Conservation (phyloP, 2,113 vertebrate species). For the Elaphurus davidianus region DNA sequence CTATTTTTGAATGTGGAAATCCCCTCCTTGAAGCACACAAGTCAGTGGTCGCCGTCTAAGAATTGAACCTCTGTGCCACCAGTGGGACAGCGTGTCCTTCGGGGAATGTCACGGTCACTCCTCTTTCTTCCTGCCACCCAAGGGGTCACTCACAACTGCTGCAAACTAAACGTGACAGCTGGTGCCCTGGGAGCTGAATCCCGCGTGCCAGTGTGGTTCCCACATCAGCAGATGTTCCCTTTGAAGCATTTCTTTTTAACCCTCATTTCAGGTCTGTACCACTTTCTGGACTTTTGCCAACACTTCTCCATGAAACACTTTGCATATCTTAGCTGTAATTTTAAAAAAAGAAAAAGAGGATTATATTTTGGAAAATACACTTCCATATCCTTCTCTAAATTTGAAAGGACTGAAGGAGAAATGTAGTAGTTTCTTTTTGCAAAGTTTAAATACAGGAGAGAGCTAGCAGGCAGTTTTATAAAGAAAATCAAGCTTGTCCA, state of each 20-base stretch:
- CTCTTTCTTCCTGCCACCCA: slow-evolving; percentile 72
- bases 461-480: background rate
- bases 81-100: background rate
- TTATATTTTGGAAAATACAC: background rate
- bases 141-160: background rate
- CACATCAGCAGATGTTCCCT: background rate
- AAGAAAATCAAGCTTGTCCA: background rate
- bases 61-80: slow-evolving; percentile 25
- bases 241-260: background rate
- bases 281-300: background rate
- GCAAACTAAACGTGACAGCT: slow-evolving; percentile 31
- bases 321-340: background rate
- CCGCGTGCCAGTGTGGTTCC: background rate
- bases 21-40: slow-evolving; percentile 59
- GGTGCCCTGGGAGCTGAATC: background rate
- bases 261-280: background rate
- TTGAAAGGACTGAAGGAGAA: background rate
- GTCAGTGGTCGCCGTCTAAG: slow-evolving; percentile 68
- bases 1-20: slow-evolving; percentile 77
- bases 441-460: background rate
- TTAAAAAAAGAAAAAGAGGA: background rate
- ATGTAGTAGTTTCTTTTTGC: background rate
- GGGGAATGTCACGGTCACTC: slow-evolving; percentile 32
- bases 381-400: background rate
- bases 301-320: background rate